Evolutionary conservation across 2,113 vertebrate genomes (phyloP).

Genomic region (Pomatorhinus ruficollis): DNA sequence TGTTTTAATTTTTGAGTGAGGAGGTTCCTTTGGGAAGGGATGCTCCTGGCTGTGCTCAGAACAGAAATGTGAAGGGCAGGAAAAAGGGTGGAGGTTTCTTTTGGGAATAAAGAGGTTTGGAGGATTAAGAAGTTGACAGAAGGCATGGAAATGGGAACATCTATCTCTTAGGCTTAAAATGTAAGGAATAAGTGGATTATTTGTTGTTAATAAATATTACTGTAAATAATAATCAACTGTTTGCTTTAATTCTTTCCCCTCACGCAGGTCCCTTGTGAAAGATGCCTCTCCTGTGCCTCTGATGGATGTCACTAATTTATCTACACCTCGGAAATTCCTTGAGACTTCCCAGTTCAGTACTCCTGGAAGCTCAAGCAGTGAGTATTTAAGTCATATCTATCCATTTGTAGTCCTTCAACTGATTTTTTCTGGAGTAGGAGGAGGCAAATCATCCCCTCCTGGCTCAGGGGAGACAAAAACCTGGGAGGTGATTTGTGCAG

Average conservation of each 20-base stretch:
- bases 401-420: neutral
- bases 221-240: neutral
- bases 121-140: neutral
- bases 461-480: neutral
- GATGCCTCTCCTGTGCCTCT: slow-evolving; percentile 81
- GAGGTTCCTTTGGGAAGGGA: neutral
- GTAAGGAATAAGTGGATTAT: neutral
- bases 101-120: neutral
- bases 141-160: neutral
- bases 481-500: neutral
- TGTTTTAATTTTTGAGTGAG: neutral
- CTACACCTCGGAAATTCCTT: slow-evolving; percentile 89
- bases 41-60: neutral
- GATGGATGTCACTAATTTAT: slow-evolving; percentile 88
- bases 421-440: neutral
- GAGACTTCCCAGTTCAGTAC: slow-evolving; percentile 87
- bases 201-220: neutral
- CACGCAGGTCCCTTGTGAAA: slow-evolving; percentile 79
- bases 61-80: neutral
- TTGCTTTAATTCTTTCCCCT: neutral
- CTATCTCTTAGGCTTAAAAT: neutral
- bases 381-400: neutral
- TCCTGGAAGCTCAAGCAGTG: slow-evolving; percentile 82
- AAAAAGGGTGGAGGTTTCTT: neutral
- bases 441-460: accelerated